Evolutionary conservation across 2,888 invertebrate genomes (phyloP).

Genomic region (Lycia hirtaria): DNA sequence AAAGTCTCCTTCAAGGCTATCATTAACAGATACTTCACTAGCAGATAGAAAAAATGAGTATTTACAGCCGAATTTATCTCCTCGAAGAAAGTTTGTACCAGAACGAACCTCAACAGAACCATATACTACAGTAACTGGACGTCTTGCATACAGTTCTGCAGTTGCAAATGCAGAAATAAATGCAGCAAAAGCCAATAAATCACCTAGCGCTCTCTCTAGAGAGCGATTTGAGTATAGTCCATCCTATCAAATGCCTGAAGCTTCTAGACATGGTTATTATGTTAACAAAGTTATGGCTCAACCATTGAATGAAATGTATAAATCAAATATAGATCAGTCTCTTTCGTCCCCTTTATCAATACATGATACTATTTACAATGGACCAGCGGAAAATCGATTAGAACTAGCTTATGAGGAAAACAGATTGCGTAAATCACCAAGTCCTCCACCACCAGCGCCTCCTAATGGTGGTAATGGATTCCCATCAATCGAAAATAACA

Average conservation of each 20-base stretch:
- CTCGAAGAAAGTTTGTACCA: constrained; percentile 84
- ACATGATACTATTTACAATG: constrained; percentile 87
- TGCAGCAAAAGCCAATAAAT: constrained; percentile 81
- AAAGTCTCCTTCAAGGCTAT: constrained; percentile 87
- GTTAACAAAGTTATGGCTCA: constrained; percentile 67
- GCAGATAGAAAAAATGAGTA: constrained; percentile 88
- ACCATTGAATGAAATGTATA: constrained; percentile 81
- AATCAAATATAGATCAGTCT: constrained; percentile 81
- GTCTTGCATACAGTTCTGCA: constrained; percentile 88
- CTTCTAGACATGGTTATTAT: constrained; percentile 71
- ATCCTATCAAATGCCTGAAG: constrained; percentile 77
- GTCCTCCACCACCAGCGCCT: constrained; percentile 94
- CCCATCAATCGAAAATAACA: constrained; percentile 73
- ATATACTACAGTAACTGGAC: constrained; percentile 87
- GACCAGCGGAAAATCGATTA: constrained; percentile 73
- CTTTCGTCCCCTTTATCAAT: constrained; percentile 85
- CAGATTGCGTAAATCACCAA: constrained; percentile 84
- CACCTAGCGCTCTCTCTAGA: constrained; percentile 82
- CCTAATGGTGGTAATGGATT: constrained; percentile 86
- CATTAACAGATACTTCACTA: constrained; percentile 86
- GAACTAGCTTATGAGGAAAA: constrained; percentile 81
- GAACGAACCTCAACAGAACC: constrained; percentile 86
- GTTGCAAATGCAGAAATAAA: constrained; percentile 87
- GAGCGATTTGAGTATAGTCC: constrained; percentile 86
- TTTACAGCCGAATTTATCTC: constrained; percentile 84